Conservation (phyloP, 2,888 invertebrate genomes). For the Endomychus coccineus region DNA sequence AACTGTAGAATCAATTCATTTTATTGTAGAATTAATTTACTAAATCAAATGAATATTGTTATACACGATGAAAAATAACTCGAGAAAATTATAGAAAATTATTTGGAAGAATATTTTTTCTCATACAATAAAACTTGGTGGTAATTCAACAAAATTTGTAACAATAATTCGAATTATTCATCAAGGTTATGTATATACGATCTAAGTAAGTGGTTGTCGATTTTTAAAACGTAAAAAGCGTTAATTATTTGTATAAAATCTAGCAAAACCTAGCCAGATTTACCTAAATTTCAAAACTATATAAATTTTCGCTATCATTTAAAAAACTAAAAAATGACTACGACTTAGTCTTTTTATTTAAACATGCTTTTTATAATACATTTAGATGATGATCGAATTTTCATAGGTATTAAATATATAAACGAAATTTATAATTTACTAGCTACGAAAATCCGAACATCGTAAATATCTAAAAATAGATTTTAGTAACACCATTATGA, state of each 20-base stretch:
- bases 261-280: slow-evolving; percentile 28
- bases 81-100: background rate
- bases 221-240: slow-evolving; percentile 9
- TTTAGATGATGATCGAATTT: slow-evolving; percentile 4
- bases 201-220: slow-evolving; percentile 1
- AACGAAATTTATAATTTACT: too few relatives aligned
- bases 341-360: slow-evolving; percentile 12
- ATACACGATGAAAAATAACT: background rate
- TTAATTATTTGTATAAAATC: slow-evolving; percentile 26
- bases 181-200: too few relatives aligned
- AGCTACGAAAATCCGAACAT: too few relatives aligned
- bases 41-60: background rate
- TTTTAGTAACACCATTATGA: too few relatives aligned
- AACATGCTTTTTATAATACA: slow-evolving; percentile 9
- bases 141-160: too few relatives aligned
- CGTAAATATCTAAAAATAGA: too few relatives aligned
- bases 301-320: slow-evolving; percentile 26
- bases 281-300: slow-evolving; percentile 29
- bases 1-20: too few relatives aligned
- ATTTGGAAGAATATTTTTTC: background rate
- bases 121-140: too few relatives aligned
- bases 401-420: slow-evolving; percentile 3
- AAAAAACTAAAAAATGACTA: slow-evolving; percentile 28
- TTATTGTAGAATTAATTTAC: too few relatives aligned
- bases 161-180: too few relatives aligned